phyloP scores from a whole-genome alignment of 1,140 invertebrate species.

The Oryctes rhinoceros region DNA sequence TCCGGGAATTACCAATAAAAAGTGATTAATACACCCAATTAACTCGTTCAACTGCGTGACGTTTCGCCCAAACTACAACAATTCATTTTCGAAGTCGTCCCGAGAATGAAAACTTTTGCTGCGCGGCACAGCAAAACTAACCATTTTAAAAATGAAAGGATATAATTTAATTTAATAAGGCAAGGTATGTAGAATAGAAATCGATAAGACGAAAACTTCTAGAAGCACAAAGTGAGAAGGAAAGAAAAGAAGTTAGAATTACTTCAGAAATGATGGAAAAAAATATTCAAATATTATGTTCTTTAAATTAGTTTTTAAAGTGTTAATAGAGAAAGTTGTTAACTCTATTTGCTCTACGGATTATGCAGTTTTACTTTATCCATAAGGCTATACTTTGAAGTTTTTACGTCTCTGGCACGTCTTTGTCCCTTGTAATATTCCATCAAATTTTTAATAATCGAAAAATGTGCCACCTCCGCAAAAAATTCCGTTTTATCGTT shows the following conservation, averaged over 20 bases:
- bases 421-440: background rate
- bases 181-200: background rate
- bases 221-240: background rate
- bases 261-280: background rate
- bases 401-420: background rate
- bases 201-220: background rate
- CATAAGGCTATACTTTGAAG: background rate
- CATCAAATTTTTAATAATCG: background rate
- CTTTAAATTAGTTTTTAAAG: background rate
- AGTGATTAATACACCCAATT: slow-evolving; percentile 55
- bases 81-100: slow-evolving; percentile 48
- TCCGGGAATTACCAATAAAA: slow-evolving; percentile 51
- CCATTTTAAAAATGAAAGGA: slow-evolving; percentile 5
- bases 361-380: too few species aligned
- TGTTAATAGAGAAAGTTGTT: background rate
- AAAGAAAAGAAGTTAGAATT: too few species aligned
- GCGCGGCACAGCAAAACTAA: slow-evolving; percentile 15
- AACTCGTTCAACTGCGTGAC: slow-evolving; percentile 51
- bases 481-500: background rate
- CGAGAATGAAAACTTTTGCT: slow-evolving; percentile 52
- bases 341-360: background rate
- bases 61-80: slow-evolving; percentile 51
- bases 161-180: background rate
- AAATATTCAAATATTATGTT: background rate
- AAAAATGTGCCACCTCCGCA: background rate